Conservation (phyloP, 1,140 invertebrate genomes). For the Hirudo medicinalis region DNA sequence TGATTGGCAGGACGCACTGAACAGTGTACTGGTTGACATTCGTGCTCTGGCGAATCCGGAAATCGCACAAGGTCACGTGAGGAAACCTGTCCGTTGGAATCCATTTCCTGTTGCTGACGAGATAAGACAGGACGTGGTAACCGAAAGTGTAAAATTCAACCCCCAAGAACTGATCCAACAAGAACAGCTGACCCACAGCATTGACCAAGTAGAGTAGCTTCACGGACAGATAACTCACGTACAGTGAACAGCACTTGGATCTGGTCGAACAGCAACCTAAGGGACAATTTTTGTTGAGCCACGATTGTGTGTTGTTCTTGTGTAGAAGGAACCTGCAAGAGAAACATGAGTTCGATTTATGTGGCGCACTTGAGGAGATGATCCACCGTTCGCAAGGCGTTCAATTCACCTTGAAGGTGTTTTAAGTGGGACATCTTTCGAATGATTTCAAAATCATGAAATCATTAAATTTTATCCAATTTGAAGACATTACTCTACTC, state of each 20-base stretch:
- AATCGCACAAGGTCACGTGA: conserved; percentile 27
- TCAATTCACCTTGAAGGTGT: too few relatives aligned
- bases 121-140: conserved; percentile 21
- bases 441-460: too few relatives aligned
- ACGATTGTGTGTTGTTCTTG: too few relatives aligned
- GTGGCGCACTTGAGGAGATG: too few relatives aligned
- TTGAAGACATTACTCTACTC: too few relatives aligned
- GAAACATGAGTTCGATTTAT: too few relatives aligned
- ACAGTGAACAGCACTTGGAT: conserved; percentile 10
- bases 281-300: too few relatives aligned
- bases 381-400: too few relatives aligned
- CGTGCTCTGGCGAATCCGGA: conserved; percentile 24
- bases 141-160: conserved; percentile 23
- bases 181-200: conserved; percentile 25
- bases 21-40: conserved; percentile 28
- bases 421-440: too few relatives aligned
- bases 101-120: conserved; percentile 23
- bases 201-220: conserved; percentile 26
- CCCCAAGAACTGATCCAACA: conserved; percentile 25
- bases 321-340: too few relatives aligned
- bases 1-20: conserved; percentile 28
- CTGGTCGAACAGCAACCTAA: too few relatives aligned
- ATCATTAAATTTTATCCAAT: too few relatives aligned
- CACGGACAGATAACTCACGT: conserved; percentile 22
- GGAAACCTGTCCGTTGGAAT: conserved; percentile 24